Conservation (phyloP, 2,113 vertebrate genomes). For the Podarcis muralis region DNA sequence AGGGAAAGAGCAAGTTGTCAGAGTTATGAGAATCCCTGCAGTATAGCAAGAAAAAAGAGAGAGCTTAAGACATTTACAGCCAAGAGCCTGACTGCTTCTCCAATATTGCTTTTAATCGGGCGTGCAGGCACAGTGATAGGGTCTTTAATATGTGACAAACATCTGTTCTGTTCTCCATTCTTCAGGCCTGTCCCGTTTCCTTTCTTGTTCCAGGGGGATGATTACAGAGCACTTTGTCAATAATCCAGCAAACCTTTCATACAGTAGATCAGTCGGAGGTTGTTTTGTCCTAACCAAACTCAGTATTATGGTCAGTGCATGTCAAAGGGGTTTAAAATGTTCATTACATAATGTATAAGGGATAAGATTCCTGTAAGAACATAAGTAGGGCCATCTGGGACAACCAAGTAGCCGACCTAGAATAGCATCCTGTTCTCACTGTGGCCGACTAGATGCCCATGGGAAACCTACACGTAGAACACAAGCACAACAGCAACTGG, state of each 20-base stretch:
- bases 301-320: background rate
- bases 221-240: conserved; percentile 56
- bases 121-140: conserved; percentile 38
- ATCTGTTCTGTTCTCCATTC: conserved; percentile 41
- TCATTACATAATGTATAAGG: background rate
- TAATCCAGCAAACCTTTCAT: conserved; percentile 45
- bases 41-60: no score
- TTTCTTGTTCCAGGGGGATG: conserved; percentile 54
- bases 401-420: no score
- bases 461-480: no score
- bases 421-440: no score
- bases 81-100: background rate
- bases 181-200: conserved; percentile 50
- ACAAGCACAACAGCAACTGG: no score
- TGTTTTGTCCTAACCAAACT: conserved; percentile 27
- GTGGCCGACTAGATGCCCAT: no score
- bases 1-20: background rate
- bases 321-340: conserved; percentile 12
- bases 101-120: conserved; percentile 51
- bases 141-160: conserved; percentile 58
- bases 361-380: background rate
- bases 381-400: no score
- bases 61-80: background rate
- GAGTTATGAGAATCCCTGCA: background rate
- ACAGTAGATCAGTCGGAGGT: conserved; percentile 20